phyloP scores from a whole-genome alignment of 2,797 vertebrate genomes.

The Zalophus californianus region DNA sequence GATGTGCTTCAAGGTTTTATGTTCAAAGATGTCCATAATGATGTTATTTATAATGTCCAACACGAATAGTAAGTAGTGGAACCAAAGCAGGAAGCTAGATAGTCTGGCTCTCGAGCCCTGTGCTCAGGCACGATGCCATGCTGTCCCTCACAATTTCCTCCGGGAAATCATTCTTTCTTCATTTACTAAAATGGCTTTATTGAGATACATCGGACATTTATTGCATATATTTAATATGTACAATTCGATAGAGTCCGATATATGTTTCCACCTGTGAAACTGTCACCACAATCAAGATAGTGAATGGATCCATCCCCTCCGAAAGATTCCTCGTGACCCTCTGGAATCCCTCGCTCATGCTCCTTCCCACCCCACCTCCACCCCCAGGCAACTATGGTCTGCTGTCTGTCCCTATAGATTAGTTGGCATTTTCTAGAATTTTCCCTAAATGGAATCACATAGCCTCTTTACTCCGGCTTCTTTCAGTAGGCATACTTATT shows the following conservation, averaged over 20 bases:
- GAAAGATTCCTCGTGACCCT: not conserved
- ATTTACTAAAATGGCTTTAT: not conserved
- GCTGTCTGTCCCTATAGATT: not conserved
- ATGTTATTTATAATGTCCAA: not conserved
- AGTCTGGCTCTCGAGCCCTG: not conserved
- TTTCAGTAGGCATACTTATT: not conserved
- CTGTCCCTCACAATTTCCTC: not conserved
- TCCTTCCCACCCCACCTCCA: no score
- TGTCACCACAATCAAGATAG: not conserved
- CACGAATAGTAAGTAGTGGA: not conserved
- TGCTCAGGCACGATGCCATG: accelerated
- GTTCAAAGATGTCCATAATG: not conserved
- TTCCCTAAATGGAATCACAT: not conserved
- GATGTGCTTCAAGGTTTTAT: no score
- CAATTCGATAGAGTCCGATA: not conserved
- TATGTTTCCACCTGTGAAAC: not conserved
- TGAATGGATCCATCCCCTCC: no score
- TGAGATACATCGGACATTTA: not conserved
- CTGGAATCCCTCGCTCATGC: not conserved
- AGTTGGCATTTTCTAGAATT: not conserved
- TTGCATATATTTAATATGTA: not conserved
- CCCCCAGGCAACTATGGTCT: not conserved
- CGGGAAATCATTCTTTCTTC: not conserved
- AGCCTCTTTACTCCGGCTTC: not conserved
- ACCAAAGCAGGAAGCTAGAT: not conserved